Percentiles rank a stretch among this genome's conserved stretches.
Conservation (phyloP, 2,797 vertebrate genomes). For the Trachurus trachurus region DNA sequence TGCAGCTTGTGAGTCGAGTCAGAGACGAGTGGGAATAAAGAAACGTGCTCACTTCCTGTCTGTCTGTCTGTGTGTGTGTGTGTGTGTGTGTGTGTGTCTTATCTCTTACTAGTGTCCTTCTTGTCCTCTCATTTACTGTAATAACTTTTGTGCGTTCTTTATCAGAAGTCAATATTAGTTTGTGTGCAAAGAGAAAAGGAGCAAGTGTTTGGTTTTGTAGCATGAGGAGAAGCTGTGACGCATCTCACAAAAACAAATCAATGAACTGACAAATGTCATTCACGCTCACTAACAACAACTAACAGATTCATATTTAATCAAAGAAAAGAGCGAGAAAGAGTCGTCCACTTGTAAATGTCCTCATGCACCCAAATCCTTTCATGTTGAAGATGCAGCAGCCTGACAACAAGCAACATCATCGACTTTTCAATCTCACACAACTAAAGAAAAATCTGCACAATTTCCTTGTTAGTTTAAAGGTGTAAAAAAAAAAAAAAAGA, state of each 20-base stretch:
- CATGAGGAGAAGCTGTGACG: too few relatives aligned
- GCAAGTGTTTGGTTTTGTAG: not conserved
- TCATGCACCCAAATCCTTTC: too few relatives aligned
- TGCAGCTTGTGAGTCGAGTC: slow-evolving; percentile 73
- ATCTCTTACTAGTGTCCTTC: not conserved
- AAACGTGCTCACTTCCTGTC: slow-evolving; percentile 45
- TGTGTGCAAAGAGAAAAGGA: not conserved
- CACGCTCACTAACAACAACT: too few relatives aligned
- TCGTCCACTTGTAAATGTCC: not conserved
- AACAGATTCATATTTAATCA: not conserved
- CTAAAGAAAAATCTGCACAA: not conserved
- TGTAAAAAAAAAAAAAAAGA: not conserved
- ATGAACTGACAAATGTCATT: not conserved
- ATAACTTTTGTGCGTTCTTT: not conserved
- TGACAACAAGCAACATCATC: too few relatives aligned
- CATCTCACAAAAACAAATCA: not conserved
- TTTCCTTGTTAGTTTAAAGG: not conserved
- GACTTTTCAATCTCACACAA: not conserved
- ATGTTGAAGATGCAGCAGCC: not conserved
- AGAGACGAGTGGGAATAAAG: slow-evolving; percentile 41
- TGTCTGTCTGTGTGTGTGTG: slow-evolving; percentile 3
- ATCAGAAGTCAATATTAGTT: too few relatives aligned
- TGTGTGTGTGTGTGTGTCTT: slow-evolving; percentile 34
- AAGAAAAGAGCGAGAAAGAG: not conserved
- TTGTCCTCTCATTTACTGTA: not conserved